Conservation (phyloP, 1,140 invertebrate genomes). For the Aphaenogaster rudis region DNA sequence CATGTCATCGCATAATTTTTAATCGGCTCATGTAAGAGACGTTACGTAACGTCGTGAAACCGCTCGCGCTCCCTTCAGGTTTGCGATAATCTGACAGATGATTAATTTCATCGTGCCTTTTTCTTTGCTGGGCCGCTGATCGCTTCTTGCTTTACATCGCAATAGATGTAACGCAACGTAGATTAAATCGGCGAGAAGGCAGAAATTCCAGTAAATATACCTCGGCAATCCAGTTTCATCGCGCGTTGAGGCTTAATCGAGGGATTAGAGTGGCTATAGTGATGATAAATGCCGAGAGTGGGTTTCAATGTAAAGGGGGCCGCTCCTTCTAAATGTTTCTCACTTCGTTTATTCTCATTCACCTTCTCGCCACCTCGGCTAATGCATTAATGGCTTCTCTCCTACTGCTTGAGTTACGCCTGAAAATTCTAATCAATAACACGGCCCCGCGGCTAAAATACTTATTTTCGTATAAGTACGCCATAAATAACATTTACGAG, state of each 20-base stretch:
- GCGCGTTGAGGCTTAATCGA: slow-evolving; percentile 25
- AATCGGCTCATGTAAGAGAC: slow-evolving; percentile 11
- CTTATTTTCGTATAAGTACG: slow-evolving; percentile 7
- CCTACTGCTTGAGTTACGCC: not conserved
- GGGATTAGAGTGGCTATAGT: slow-evolving; percentile 56
- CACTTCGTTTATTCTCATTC: slow-evolving; percentile 56
- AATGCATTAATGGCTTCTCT: slow-evolving; percentile 9
- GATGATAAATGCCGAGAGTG: slow-evolving; percentile 67
- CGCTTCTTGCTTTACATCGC: slow-evolving; percentile 44
- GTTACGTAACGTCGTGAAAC: slow-evolving; percentile 38
- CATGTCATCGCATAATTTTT: slow-evolving; percentile 41
- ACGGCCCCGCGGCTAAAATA: not conserved
- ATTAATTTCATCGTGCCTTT: slow-evolving; percentile 25
- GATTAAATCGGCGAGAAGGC: slow-evolving; percentile 62
- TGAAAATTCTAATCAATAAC: slow-evolving; percentile 21
- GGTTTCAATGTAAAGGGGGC: slow-evolving; percentile 52
- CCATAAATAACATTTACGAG: not conserved
- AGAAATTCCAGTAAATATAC: slow-evolving; percentile 34
- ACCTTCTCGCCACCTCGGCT: slow-evolving; percentile 5
- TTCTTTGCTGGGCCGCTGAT: not conserved
- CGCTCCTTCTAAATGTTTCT: slow-evolving; percentile 67
- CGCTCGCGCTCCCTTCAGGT: not conserved
- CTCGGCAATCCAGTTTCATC: slow-evolving; percentile 58
- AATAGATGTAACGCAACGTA: slow-evolving; percentile 30
- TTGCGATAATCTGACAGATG: slow-evolving; percentile 56